Conservation (phyloP, 1,140 invertebrate species). For the Lepidurus couesii region DNA sequence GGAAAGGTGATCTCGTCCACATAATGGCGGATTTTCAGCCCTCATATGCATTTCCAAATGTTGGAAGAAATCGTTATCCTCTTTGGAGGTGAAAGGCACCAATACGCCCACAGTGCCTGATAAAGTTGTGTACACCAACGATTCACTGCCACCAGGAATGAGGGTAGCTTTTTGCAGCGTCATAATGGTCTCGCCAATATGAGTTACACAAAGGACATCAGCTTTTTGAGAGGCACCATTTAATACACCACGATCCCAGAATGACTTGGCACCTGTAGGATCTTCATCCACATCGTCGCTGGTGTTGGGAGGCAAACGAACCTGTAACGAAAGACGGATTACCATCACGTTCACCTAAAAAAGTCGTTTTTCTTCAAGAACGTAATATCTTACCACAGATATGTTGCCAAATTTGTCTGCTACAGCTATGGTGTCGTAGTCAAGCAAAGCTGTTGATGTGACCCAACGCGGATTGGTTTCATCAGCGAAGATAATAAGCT, state of each 20-base stretch:
- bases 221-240: conserved; percentile 98
- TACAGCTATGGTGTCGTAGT: conserved; percentile 93
- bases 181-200: conserved; percentile 90
- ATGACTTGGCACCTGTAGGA: conserved; percentile 93
- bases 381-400: conserved; percentile 63
- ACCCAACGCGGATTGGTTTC: conserved; percentile 96
- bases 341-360: neutral
- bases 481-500: conserved; percentile 96
- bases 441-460: conserved; percentile 83
- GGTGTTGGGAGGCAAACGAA: conserved; percentile 78
- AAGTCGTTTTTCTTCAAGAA: conserved; percentile 25
- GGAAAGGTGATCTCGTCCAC: conserved; percentile 94
- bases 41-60: conserved; percentile 99
- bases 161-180: conserved; percentile 84
- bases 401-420: conserved; percentile 99
- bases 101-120: conserved; percentile 93
- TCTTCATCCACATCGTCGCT: conserved; percentile 98
- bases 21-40: conserved; percentile 90
- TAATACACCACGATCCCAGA: conserved; percentile 94
- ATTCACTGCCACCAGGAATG: conserved; percentile 94
- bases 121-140: conserved; percentile 90
- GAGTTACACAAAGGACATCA: conserved; percentile 85
- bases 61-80: conserved; percentile 99
- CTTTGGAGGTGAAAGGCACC: conserved; percentile 94
- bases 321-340: conserved; percentile 46